phyloP scores from a whole-genome alignment of 1,140 invertebrate genomes.

The Parapsyche elsis region DNA sequence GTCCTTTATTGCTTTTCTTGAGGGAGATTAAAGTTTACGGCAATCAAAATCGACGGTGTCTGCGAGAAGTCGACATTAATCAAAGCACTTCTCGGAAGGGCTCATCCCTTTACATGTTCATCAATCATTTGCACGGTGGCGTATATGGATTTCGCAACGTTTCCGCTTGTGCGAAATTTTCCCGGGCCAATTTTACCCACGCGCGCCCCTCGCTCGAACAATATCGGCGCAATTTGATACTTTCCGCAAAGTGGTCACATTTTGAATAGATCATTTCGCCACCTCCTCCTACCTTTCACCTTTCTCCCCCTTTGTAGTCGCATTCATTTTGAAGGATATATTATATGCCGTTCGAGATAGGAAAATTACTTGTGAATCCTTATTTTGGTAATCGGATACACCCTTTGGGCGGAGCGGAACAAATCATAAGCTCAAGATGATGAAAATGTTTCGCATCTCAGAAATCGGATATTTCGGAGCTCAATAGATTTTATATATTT shows the following conservation, averaged over 20 bases:
- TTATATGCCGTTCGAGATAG: not conserved
- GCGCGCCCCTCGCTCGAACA: not conserved
- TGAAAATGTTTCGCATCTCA: no score
- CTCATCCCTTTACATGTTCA: constrained; percentile 7
- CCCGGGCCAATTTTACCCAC: no score
- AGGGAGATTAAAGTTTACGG: not conserved
- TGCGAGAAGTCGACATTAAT: not conserved
- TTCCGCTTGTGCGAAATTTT: not conserved
- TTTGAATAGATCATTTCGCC: constrained; percentile 14
- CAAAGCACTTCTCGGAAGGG: not conserved
- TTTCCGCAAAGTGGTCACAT: not conserved
- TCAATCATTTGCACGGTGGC: not conserved
- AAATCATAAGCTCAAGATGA: no score
- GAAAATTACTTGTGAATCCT: not conserved
- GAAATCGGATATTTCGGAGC: no score
- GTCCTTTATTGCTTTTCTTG: no score
- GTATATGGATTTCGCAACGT: not conserved
- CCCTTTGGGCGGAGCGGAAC: not conserved
- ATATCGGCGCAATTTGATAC: not conserved
- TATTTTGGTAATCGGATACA: constrained; percentile 14
- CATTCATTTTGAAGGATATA: not conserved
- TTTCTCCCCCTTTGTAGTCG: not conserved
- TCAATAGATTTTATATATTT: no score
- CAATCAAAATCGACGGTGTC: not conserved
- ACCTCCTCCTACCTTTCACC: not conserved